phyloP scores from a whole-genome alignment of 2,888 invertebrate genomes.

The Philereme transversata region DNA sequence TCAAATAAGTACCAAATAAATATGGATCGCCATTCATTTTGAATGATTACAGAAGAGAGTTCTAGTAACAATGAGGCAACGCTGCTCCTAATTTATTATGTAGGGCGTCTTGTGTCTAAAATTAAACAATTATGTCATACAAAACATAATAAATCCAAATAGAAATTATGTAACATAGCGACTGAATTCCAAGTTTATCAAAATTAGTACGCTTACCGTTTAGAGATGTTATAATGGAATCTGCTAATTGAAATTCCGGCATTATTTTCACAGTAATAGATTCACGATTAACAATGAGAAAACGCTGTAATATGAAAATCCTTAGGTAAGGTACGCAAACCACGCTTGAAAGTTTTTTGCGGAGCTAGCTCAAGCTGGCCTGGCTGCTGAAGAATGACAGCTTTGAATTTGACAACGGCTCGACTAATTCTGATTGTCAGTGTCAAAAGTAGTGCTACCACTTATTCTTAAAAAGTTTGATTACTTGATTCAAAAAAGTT shows the following conservation, averaged over 20 bases:
- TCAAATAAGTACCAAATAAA: conserved; percentile 52
- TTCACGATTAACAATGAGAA: conserved; percentile 3
- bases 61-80: conserved; percentile 49
- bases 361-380: no score
- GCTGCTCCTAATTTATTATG: conserved; percentile 50
- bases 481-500: conserved; percentile 3
- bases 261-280: conserved; percentile 44
- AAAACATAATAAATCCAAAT: conserved; percentile 62
- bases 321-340: neutral
- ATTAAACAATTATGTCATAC: conserved; percentile 74
- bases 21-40: conserved; percentile 54
- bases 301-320: neutral
- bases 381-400: neutral
- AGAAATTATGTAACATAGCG: conserved; percentile 72
- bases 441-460: conserved; percentile 11
- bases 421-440: neutral
- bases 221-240: conserved; percentile 68
- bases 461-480: neutral
- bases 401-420: neutral
- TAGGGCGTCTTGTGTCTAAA: conserved; percentile 70
- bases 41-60: conserved; percentile 33
- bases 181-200: conserved; percentile 29
- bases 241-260: conserved; percentile 70
- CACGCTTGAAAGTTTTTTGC: neutral
- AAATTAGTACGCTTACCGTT: conserved; percentile 55